Evolutionary conservation across 2,113 vertebrate genomes (phyloP).

Genomic region (Anguilla rostrata): DNA sequence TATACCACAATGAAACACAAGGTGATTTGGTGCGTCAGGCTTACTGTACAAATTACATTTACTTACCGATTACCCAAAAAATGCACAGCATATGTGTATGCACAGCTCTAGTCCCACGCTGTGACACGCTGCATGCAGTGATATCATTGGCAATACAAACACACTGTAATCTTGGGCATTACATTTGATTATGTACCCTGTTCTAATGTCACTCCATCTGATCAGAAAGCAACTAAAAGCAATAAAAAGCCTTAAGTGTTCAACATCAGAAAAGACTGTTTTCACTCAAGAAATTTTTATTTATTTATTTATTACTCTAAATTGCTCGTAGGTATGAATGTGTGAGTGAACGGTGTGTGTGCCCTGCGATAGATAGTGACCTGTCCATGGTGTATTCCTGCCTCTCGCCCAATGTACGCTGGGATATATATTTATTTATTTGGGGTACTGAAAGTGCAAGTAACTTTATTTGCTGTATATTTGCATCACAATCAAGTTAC

Average conservation of each 20-base stretch:
- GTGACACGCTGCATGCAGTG: neutral
- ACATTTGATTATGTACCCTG: neutral
- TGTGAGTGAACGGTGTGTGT: no score
- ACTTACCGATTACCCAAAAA: neutral
- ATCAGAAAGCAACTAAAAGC: no score
- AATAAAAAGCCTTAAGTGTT: neutral
- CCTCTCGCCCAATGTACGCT: no score
- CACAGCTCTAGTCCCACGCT: neutral
- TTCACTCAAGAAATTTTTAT: neutral
- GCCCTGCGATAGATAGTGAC: no score
- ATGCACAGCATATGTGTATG: neutral
- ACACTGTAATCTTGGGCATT: neutral
- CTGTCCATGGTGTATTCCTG: no score
- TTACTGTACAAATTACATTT: neutral
- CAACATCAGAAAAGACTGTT: neutral
- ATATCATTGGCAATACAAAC: neutral
- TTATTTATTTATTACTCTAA: no score
- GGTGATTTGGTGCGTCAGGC: neutral
- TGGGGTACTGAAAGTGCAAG: no score
- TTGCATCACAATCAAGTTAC: no score
- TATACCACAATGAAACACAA: neutral
- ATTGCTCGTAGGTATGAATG: no score
- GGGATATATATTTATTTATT: no score
- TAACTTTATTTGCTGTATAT: no score
- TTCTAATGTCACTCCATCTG: neutral